Evolutionary conservation across 1,140 invertebrate species (phyloP), one percentile per base, ranked within the genome.

Genomic region (Cryptotermes secundus): DNA sequence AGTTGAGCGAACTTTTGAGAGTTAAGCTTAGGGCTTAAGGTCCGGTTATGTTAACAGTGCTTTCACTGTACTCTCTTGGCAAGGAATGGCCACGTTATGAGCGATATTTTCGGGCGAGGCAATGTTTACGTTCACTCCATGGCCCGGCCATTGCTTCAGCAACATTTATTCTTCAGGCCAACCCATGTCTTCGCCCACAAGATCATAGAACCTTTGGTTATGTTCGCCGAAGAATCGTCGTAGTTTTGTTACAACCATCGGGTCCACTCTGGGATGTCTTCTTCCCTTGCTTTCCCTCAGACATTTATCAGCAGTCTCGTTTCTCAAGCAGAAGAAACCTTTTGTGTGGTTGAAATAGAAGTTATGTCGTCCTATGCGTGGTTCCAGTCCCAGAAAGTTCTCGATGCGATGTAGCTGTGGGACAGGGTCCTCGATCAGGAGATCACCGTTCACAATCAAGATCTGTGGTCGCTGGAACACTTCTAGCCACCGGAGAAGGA

Each of bases 311-410:
- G 94, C 93, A 10, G 95, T 96, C 86, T 96, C 95, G 87, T 96
- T 96, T 53, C 96, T 92, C 85, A 99, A 92, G 90, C 98, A 99
- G 88, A 98, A 99, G 90, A 99, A 99, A 7, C 98, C 97, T 90
- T 99, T 99, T 31, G 97, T 98, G 89, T 96, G 94, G 90, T 99
- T 99, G 90, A 99, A 98, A 89, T 98, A 98, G 90, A 99, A 99
- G 90, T 99, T 96, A 87, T 96, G 95, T 86, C 96, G 93, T 24
- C 94, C 95, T 85, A 97, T 95, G 45, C 93, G 91, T 45, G 93
- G 93, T 86, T 96, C 93, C 7, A 99, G 90, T 85, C 93, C 90
- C 53, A 99, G 92, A 89, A 99, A 99, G 65, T 94, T 92, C 89
- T 97, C 96, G 85, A 99, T 97, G 84, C 95, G 93, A 79, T 95